A percentile compares a stretch with the other conserved stretches of the same genome.
These are phyloP conservation scores for Prinia subflava DNA, from an alignment of 2,113 vertebrate genomes.

Conservation along the genomic window DNA sequence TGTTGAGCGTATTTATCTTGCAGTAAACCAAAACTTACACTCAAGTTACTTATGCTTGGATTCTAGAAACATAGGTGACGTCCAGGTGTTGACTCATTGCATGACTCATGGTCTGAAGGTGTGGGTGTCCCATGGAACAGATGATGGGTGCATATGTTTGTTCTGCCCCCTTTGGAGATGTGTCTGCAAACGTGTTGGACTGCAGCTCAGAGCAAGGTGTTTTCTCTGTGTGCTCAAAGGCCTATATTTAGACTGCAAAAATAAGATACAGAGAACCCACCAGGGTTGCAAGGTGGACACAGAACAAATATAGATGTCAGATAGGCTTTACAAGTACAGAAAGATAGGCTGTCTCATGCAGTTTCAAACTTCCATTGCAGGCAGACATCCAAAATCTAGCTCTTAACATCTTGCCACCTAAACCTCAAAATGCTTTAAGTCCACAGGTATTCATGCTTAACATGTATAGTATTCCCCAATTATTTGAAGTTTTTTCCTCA, in stretches of 20 bases:
- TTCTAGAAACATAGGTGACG: neutral
- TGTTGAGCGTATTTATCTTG: neutral
- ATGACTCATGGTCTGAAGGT: neutral
- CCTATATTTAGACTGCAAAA: neutral
- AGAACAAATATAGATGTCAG: neutral
- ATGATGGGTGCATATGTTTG: neutral
- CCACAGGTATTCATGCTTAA: neutral
- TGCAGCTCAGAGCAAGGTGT: neutral
- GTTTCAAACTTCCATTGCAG: neutral
- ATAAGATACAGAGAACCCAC: neutral
- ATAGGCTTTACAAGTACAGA: neutral
- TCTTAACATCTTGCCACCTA: neutral
- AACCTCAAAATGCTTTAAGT: neutral
- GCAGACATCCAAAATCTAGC: neutral
- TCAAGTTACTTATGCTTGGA: neutral
- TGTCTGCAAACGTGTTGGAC: neutral
- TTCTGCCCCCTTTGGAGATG: accelerated
- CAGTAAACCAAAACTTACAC: neutral
- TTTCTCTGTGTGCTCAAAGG: neutral
- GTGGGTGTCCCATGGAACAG: neutral
- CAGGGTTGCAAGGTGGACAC: neutral
- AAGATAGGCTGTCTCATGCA: neutral
- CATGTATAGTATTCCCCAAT: neutral
- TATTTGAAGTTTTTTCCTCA: neutral
- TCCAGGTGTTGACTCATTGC: neutral